Base-by-base conservation (phyloP, 2,113 vertebrate genomes). In the Prochilodus magdalenae region DNA sequence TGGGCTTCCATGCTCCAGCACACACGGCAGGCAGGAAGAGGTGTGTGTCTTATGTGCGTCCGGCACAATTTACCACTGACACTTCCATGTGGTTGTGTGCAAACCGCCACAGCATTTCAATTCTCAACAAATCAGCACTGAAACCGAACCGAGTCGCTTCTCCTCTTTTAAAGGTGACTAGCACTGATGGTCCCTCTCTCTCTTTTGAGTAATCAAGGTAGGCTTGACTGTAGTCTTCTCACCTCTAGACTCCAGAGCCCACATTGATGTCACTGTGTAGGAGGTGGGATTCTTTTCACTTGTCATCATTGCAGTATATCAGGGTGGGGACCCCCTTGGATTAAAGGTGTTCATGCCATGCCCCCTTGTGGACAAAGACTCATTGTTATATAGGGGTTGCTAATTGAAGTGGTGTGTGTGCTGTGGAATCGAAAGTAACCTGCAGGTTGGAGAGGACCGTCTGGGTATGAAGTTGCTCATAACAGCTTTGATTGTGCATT, bases 351-450 rank as follows among this genome's bases (percentile, higher is more conserved):
- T 16, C 15, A 29, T 26, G 4, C 47, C 13, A 36, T 15, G 7
- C 75, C 75, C 62, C 63, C 75, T 67, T 77, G 47, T 67, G 75
- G 75, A 47, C 75, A 36, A 11, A 13, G 20, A 57, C 18, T 26
- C n/a, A 60, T 60, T n/a, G 22, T 59, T 13, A 26, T 12, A 26
- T 26, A 26, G 24, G 24, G 57, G 24, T 26, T 5, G 16, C 53
- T 10, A 12, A 60, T 11, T 24, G n/a, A 26, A 26, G 24, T 24
- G 0, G 57, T 36, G 18, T 53, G 47, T 53, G 27, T 22, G 36
- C 13, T 24, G 51, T 65, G 18, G 20, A 2, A 57, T 51, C 7
- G 14, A 1, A 7, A 51, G 5, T 51, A 51, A 10, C 40, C 40
- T 44, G 40, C 40, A 7, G 10, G 14, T 4, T 51, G 14, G 15